Conservation (phyloP, 1,140 invertebrate species). For the Atta colombica region DNA sequence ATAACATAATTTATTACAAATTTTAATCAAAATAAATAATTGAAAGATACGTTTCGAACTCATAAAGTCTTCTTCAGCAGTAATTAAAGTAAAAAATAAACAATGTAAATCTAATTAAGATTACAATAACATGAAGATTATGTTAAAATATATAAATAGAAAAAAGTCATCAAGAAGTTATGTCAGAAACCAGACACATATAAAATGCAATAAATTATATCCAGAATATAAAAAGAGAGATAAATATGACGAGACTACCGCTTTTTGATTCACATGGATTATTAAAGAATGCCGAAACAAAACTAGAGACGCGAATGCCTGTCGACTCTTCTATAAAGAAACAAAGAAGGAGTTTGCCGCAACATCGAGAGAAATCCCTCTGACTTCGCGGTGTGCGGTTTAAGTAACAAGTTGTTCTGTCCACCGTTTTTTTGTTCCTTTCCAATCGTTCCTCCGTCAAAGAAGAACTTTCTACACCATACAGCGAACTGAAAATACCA, state of each 20-base stretch:
- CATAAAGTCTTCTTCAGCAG: no score
- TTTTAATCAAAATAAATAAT: no score
- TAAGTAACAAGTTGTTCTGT: conserved; percentile 83
- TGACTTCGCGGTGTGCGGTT: conserved; percentile 72
- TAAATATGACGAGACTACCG: conserved; percentile 35
- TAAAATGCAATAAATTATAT: no score
- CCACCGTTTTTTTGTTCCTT: conserved; percentile 66
- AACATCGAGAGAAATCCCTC: conserved; percentile 59
- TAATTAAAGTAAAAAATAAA: no score
- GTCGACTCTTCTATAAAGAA: conserved; percentile 78
- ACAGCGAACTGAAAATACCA: conserved; percentile 62
- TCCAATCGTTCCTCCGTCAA: conserved; percentile 79
- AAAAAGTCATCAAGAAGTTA: no score
- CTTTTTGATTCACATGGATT: conserved; percentile 64
- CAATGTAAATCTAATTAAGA: no score
- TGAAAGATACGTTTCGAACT: no score
- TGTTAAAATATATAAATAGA: no score
- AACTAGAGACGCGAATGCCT: conserved; percentile 77
- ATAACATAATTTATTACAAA: no score
- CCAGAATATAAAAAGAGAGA: not conserved
- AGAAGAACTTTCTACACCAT: conserved; percentile 73
- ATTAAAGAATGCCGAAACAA: conserved; percentile 83
- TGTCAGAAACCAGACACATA: no score
- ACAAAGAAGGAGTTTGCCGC: conserved; percentile 77
- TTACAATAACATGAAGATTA: no score